These are phyloP conservation scores for Nannoperca australis DNA, from an alignment of 2,797 vertebrate genomes.

Conservation along the genomic window DNA sequence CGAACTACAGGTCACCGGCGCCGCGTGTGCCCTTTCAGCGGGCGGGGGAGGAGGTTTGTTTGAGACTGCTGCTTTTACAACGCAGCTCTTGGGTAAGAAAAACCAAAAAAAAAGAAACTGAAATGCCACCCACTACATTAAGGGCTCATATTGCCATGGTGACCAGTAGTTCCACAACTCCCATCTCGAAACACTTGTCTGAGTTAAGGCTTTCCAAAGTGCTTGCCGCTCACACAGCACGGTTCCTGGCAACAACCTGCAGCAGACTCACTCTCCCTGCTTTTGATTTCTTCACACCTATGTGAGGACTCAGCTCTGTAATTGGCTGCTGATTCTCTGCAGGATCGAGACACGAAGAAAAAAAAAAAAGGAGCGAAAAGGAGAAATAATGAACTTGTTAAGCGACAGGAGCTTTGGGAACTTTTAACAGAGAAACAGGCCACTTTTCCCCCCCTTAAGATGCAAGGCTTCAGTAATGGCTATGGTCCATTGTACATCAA, in stretches of 20 bases:
- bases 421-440: constrained; percentile 61
- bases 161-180: constrained; percentile 72
- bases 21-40: constrained; percentile 39
- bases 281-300: constrained; percentile 67
- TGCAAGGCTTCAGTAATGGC: constrained; percentile 85
- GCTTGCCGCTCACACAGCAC: constrained; percentile 56
- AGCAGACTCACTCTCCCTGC: constrained; percentile 32
- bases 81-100: constrained; percentile 12
- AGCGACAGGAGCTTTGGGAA: constrained; percentile 68
- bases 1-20: constrained; percentile 57
- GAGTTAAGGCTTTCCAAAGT: constrained; percentile 73
- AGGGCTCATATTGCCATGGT: constrained; percentile 77
- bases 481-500: constrained; percentile 79
- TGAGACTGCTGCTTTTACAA: constrained; percentile 42
- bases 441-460: constrained; percentile 10
- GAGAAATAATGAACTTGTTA: constrained; percentile 67
- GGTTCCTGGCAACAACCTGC: constrained; percentile 68
- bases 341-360: constrained; percentile 24
- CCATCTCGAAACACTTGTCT: constrained; percentile 65
- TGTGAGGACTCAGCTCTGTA: constrained; percentile 58
- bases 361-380: constrained; percentile 16
- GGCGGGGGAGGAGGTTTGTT: constrained; percentile 38
- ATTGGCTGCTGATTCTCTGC: constrained; percentile 69
- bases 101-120: constrained; percentile 5
- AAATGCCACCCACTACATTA: constrained; percentile 68